Evolutionary conservation across 2,797 vertebrate genomes (phyloP), one percentile per base, ranked within the genome.

Genomic region (Cossypha niveicapilla): DNA sequence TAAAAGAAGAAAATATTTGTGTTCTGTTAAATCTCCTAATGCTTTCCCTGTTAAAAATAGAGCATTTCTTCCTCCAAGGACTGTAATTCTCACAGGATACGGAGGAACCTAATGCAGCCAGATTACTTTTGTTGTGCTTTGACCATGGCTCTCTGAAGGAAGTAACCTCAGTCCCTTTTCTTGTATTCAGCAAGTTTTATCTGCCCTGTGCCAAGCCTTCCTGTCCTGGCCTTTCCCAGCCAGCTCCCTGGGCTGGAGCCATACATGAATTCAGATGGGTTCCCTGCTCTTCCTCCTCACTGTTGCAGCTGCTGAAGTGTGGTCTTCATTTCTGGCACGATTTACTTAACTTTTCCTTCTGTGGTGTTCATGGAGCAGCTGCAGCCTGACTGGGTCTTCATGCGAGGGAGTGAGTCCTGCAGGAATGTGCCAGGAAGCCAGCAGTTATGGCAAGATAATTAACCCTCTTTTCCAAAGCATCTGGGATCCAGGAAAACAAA

Each of bases 371-470:
- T 30, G 42, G 48, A 76, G 48, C 84, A 93, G 94, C 91, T 95
- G 93, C 89, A 79, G 75, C 51, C 77, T 45, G 56, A 88, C 51
- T 15, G 54, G 57, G 17, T 13, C 50, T 86, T 71, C 57, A 8
- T 57, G 42, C 51, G 68, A 41, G 28, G 81, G 67, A 75, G 41
- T 8, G 51, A 85, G 30, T 63, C 39, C 68, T 70, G n/a, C n/a
- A 80, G 89, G 53, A 85, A 67, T n/a, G 81, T 73, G 56, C 53
- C 61, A 79, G 78, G 39, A 27, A 92, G 60, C 39, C 74, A 63
- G 56, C 51, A 89, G 67, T 80, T 86, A 58, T 57, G 58, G 83
- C 50, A 68, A 41, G 76, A 92, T 58, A 92, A 94, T 81, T 92
- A 62, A 81, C 80, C 45, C 61, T 88, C 62, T 80, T 67, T 83